Base-by-base conservation (phyloP, 1,140 invertebrate genomes). In the Stegodyphus mimosarum region DNA sequence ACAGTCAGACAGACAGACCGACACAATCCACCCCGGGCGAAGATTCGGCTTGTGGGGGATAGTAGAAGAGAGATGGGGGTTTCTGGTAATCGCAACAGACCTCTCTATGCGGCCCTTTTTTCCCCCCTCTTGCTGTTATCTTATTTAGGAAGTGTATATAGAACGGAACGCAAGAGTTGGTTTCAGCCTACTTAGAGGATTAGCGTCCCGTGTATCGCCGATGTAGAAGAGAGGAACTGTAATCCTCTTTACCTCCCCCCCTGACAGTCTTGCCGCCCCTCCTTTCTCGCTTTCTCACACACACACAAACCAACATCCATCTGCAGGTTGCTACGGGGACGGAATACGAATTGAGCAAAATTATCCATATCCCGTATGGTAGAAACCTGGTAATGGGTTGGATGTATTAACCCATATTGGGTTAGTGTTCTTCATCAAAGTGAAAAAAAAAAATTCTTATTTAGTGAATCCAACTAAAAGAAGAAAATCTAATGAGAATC, bases 131-230 rank as follows among this genome's bases (percentile, higher is more conserved):
- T 83, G 18, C 67, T 74, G 55, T 74, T 74, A 66, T 83, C 70
- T 83, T 83, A 81, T 81, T 83, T 66, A 72, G 80, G 70, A 83
- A 73, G 78, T 80, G 67, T 80, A 80, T 80, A 69, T 80, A 80
- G 67, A 80, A 80, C 71, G 53, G 51, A 71, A 83, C 66, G 80
- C 67, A 71, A 73, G 80, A 74, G 80, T 74, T 63, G 69, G 67
- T 80, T 60, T 51, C 78, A 60, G 15, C 13, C 80, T 83, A 83
- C 80, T 83, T 83, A 83, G 70, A 66, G 80, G 80, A 83, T 83
- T 83, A 83, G 70, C 69, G 80, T 73, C 53, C 79, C 13, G 9
- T 71, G 69, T 70, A 51, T 73, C 5, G 55, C 9, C 15, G 53
- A 53, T 52, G 80, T 64, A 74, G 49, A 18, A 55, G 80, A 51